Conservation (phyloP, 92 coral and sea anemone genomes). For the Palythoa grandiflora region DNA sequence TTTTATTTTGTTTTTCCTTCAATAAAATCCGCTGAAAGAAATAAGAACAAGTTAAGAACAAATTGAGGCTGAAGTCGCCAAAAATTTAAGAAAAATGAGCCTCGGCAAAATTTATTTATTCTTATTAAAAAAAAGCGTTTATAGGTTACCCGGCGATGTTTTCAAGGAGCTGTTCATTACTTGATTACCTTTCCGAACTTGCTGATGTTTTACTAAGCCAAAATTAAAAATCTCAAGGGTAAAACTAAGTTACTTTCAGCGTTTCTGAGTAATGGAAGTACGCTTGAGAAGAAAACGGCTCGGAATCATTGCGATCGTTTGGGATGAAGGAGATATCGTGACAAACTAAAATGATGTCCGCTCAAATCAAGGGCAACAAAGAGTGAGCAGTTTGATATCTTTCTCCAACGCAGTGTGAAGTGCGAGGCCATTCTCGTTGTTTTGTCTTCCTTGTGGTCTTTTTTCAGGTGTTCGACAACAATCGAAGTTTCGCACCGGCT, state of each 20-base stretch:
- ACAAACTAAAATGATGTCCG: not conserved
- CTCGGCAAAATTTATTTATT: no score
- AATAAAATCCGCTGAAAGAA: no score
- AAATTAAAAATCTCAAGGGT: no score
- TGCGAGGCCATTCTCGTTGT: not conserved
- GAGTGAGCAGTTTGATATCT: not conserved
- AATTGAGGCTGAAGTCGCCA: no score
- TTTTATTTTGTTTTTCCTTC: no score
- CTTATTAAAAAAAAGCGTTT: not conserved
- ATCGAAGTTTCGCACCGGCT: not conserved
- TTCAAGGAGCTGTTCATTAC: not conserved
- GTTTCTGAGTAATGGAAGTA: not conserved
- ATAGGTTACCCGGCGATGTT: not conserved
- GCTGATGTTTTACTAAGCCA: not conserved
- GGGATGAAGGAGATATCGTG: not conserved
- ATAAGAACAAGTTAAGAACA: no score
- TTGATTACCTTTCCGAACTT: not conserved
- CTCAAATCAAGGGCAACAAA: not conserved
- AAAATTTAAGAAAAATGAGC: no score
- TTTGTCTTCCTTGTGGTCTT: not conserved
- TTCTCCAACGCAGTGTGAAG: constrained; percentile 12
- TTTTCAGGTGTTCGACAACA: not conserved
- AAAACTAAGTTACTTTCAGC: not conserved
- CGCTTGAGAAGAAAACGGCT: not conserved
- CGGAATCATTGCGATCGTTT: not conserved